These are phyloP conservation scores for Calameuta pallipes DNA, from an alignment of 2,888 invertebrate genomes.

Conservation along the genomic window DNA sequence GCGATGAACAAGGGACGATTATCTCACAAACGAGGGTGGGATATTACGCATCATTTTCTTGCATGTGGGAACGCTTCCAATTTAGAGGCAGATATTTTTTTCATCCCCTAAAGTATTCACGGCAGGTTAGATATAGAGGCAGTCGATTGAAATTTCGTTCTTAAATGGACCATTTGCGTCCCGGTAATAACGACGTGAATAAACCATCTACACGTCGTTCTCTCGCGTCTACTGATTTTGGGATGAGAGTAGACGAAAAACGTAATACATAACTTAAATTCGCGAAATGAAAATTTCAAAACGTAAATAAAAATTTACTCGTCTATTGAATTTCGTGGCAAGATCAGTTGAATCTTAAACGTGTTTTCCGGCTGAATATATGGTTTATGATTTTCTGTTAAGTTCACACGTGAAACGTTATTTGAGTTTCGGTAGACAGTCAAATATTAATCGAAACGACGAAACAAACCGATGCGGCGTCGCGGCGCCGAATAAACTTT, in stretches of 20 bases:
- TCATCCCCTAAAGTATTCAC: not conserved
- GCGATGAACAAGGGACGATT: constrained; percentile 21
- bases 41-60: not conserved
- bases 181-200: not conserved
- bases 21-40: not conserved
- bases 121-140: not conserved
- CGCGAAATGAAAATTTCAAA: no score
- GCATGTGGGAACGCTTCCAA: no score
- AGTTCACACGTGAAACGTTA: no score
- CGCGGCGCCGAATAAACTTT: constrained; percentile 44
- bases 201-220: not conserved
- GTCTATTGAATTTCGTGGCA: no score
- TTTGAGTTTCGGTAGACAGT: not conserved
- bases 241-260: no score
- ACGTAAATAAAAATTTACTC: no score
- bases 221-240: not conserved
- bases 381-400: no score
- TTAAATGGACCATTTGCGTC: not conserved
- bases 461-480: not conserved
- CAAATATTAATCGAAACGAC: not conserved
- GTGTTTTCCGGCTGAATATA: no score
- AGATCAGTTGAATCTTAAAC: no score
- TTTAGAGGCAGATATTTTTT: not conserved
- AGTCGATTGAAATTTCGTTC: not conserved
- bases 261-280: no score